Evolutionary conservation across 2,113 vertebrate genomes (phyloP).

Genomic region (Hypanus sabinus): DNA sequence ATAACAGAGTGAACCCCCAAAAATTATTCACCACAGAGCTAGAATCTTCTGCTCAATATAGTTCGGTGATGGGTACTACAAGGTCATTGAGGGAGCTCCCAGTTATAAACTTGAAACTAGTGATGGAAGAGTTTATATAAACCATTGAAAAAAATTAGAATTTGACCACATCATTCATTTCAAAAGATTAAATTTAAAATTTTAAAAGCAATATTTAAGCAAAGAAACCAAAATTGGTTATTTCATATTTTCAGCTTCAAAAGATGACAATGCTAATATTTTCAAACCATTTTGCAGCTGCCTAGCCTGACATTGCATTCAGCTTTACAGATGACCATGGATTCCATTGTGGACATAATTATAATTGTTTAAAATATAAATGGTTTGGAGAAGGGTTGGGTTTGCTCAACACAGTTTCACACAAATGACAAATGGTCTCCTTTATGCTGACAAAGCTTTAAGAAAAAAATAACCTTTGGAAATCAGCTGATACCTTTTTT

Average conservation of each 20-base stretch:
- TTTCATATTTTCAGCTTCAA: background rate
- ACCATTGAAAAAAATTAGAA: background rate
- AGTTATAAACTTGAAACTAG: background rate
- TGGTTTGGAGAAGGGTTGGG: background rate
- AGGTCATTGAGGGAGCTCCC: background rate
- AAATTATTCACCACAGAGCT: background rate
- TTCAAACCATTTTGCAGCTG: background rate
- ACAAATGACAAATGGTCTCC: background rate
- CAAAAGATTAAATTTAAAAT: no score
- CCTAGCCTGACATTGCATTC: background rate
- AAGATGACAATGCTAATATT: background rate
- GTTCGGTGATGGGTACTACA: background rate
- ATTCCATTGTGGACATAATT: background rate
- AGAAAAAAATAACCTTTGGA: constrained; percentile 26
- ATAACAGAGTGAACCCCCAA: background rate
- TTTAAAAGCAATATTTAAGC: background rate
- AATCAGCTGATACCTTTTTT: constrained; percentile 36
- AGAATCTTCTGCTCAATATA: background rate
- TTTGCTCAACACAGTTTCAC: background rate
- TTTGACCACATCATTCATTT: background rate
- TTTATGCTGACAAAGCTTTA: background rate
- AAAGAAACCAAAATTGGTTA: background rate
- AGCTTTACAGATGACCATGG: background rate
- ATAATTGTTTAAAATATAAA: background rate
- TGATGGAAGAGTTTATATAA: background rate